phyloP scores from a whole-genome alignment of 2,888 invertebrate genomes.

The Magallana nippona region DNA sequence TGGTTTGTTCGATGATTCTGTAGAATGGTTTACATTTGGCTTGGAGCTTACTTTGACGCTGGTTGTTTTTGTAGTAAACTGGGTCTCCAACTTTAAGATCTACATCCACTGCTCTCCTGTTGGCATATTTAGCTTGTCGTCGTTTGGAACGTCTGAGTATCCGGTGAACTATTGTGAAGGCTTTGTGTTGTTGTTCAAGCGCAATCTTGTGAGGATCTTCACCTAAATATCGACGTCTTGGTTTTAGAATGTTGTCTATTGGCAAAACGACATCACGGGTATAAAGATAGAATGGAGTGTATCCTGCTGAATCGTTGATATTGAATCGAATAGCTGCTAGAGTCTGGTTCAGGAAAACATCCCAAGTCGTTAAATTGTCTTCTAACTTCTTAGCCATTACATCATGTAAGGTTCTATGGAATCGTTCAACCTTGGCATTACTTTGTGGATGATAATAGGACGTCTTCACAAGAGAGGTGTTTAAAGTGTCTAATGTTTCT shows the following conservation, averaged over 20 bases:
- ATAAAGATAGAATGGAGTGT: constrained; percentile 51
- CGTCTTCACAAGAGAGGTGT: constrained; percentile 48
- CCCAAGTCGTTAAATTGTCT: constrained; percentile 47
- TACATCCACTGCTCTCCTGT: constrained; percentile 47
- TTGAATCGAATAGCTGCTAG: constrained; percentile 52
- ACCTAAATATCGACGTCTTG: constrained; percentile 49
- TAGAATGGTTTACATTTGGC: background rate
- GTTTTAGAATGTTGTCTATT: constrained; percentile 51
- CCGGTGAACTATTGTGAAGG: constrained; percentile 46
- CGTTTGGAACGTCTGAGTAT: constrained; percentile 49
- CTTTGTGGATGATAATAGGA: constrained; percentile 45
- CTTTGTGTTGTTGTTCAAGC: constrained; percentile 54
- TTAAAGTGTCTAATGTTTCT: constrained; percentile 41
- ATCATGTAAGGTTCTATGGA: too few relatives aligned
- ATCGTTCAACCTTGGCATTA: constrained; percentile 32
- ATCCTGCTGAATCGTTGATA: constrained; percentile 48
- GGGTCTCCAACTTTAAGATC: constrained; percentile 51
- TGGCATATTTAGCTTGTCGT: constrained; percentile 50
- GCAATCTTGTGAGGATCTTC: constrained; percentile 51
- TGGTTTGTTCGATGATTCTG: constrained; percentile 32
- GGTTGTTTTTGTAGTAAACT: constrained; percentile 22
- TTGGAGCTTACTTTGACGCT: background rate
- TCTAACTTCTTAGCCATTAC: constrained; percentile 2
- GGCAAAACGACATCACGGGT: constrained; percentile 52
- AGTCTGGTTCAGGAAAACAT: constrained; percentile 51